Evolutionary conservation across 2,888 invertebrate species (phyloP), one percentile per base, ranked within the genome.

Genomic region (Acrobasis consociella): DNA sequence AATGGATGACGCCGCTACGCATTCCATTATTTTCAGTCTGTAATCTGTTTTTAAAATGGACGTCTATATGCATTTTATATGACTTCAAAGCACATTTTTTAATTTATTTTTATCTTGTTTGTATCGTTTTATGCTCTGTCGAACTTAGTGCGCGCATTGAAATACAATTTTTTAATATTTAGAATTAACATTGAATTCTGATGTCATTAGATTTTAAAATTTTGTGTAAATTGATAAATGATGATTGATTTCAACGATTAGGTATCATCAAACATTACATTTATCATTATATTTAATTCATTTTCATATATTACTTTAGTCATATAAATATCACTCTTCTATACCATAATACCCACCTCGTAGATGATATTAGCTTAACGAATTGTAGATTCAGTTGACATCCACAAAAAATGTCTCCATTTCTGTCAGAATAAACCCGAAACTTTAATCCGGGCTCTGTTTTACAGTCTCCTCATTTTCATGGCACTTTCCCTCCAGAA

Each of bases 401-500:
- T 11, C 42, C 42, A 10, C 13, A 11, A 10, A 13, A 42, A 42
- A 42, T 42, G 11, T 10, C 42, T 42, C 11, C 42, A 42, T 1
- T 42, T 11, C 42, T 42, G 42, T 2, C 13, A 42, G 11, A 42
- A 42, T 42, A 42, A 42, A 1, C 42, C 13, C 5, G 5, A 42
- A 46, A 46, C 46, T 46, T 46, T 13, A 46, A 11, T 46, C 72
- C 77, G 74, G 74, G 68, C 56, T 65, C 66, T 58, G 64, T 66
- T 64, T 67, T 62, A 58, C 17, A 39, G 13, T 72, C 65, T 69
- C 71, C 67, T 55, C 67, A 68, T 72, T 67, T 71, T 65, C 67
- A 68, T 69, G 73, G 71, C 76, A 79, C 83, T 79, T 78, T 75
- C 72, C 55, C 62, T 62, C 16, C 62, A 70, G 71, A 70, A 60